Evolutionary conservation across 2,888 invertebrate species (phyloP), one percentile per base, ranked within the genome.

Genomic region (Teleogryllus oceanicus): DNA sequence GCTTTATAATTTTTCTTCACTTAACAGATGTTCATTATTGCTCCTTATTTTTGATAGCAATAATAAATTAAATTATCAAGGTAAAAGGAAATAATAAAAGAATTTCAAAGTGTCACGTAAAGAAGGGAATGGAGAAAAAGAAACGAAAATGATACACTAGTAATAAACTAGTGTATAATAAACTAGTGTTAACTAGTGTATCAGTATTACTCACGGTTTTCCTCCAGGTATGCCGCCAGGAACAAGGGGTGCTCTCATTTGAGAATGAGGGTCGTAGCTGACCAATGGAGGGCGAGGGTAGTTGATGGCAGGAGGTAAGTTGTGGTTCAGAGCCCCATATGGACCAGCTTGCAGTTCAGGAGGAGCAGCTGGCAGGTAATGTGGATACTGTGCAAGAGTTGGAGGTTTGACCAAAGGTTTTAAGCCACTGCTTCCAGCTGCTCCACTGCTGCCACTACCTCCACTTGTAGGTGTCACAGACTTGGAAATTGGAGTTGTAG

Each of bases 401-500:
- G 91, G 91, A 85, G 87, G 89, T 83, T 88, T 88, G 49, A 88
- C 86, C 84, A 89, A 87, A 77, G 89, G 89, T 84, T 90, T 90
- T 82, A 90, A 85, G 75, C 89, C 88, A 83, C 90, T 87, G 76
- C 89, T 88, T 83, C 90, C 87, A 86, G 88, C 80, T 0, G 88
- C 88, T 74, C 88, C 87, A 83, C 89, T 88, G 82, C 88, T 88
- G 79, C 89, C 89, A 76, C 93, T 84, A 8, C 85, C 86, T 11
- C 90, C 89, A 80, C 91, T 91, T 21, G 96, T 96, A 5, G 96
- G 96, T 74, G 96, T 96, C 82, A 94, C 94, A 11, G 96, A 93
- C 88, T 96, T 97, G 18, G 95, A 94, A 84, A 96, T 95, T 10
- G 96, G 96, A 50, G 97, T 96, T 82, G 94, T 92, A 13, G 96